Evolutionary conservation across 1,140 invertebrate genomes (phyloP).

Genomic region (Ceratitis capitata): DNA sequence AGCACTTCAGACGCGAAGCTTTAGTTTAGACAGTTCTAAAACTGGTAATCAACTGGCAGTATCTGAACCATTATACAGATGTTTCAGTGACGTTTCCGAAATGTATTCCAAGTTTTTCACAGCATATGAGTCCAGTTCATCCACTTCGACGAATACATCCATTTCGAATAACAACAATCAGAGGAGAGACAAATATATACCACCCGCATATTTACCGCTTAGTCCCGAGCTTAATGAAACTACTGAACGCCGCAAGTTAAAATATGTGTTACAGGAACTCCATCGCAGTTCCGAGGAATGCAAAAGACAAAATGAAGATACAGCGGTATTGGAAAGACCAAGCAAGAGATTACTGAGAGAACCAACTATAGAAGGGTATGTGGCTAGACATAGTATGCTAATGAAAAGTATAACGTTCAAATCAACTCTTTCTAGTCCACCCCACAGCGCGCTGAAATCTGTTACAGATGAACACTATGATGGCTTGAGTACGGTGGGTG

Average conservation of each 20-base stretch:
- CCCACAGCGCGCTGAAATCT: constrained; percentile 67
- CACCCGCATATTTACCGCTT: constrained; percentile 63
- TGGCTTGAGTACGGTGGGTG: neutral
- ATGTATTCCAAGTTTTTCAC: constrained; percentile 61
- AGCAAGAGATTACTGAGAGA: constrained; percentile 60
- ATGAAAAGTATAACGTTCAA: constrained; percentile 90
- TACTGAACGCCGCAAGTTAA: constrained; percentile 80
- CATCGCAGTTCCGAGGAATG: neutral
- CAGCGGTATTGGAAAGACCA: constrained; percentile 70
- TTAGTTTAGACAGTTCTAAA: constrained; percentile 81
- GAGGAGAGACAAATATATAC: constrained; percentile 35
- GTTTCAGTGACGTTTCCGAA: constrained; percentile 70
- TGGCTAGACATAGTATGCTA: constrained; percentile 85
- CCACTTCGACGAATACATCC: constrained; percentile 50
- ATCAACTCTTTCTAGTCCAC: constrained; percentile 82
- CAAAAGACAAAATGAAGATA: neutral
- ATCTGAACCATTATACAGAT: constrained; percentile 72
- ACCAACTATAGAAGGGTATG: constrained; percentile 81
- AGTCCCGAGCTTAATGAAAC: constrained; percentile 85
- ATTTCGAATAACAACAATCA: constrained; percentile 46
- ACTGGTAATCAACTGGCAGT: constrained; percentile 69
- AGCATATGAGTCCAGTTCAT: constrained; percentile 55
- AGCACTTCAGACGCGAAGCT: constrained; percentile 77
- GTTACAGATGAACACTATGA: neutral
- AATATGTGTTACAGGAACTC: constrained; percentile 83